Base-by-base conservation (phyloP, 2,797 vertebrate species). In the Pipistrellus kuhlii region DNA sequence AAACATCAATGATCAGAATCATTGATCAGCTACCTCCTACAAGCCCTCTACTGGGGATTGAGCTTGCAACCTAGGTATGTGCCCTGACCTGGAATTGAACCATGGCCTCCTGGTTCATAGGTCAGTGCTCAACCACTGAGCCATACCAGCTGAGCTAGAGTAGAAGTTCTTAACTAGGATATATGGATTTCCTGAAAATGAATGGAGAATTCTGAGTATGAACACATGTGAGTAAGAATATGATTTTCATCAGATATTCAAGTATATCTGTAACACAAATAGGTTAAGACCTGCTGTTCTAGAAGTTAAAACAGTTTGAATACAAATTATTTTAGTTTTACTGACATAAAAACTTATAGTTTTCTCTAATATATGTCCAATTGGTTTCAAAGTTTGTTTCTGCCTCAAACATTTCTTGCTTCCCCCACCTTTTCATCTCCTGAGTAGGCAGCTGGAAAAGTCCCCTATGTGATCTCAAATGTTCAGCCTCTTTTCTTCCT, bases 301-400 rank as follows among this genome's bases (percentile, higher is more conserved):
- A 18, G 41, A 72, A 68, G 53, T 82, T 75, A 38, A 4, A 69
- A 21, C 1, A 25, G 5, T 62, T 68, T 57, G 23, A 1, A 32
- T 71, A 53, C 64, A 85, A 66, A 41, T n/a, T 6, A 41, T 44
- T 80, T 75, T 81, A 46, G 1, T 48, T 87, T 87, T 77, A 51
- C 13, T 59, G 44, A 53, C 48, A 35, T 55, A 21, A 57, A 10
- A 53, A 13, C 27, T 77, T 46, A 35, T 18, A 51, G 32, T 18
- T 93, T 83, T 57, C 13, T 92, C 30, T 10, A 32, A 17, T 62
- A 0, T 64, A 23, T 64, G 2, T 83, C 46, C 75, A 48, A 48
- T 30, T 66, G 1, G 27, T 80, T 85, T 83, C 69, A 85, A 48
- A 81, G 78, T 94, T 72, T 90, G 23, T 75, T 90, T 86, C 20